Base-by-base conservation (phyloP, 2,113 vertebrate species). In the Charadrius vociferus region DNA sequence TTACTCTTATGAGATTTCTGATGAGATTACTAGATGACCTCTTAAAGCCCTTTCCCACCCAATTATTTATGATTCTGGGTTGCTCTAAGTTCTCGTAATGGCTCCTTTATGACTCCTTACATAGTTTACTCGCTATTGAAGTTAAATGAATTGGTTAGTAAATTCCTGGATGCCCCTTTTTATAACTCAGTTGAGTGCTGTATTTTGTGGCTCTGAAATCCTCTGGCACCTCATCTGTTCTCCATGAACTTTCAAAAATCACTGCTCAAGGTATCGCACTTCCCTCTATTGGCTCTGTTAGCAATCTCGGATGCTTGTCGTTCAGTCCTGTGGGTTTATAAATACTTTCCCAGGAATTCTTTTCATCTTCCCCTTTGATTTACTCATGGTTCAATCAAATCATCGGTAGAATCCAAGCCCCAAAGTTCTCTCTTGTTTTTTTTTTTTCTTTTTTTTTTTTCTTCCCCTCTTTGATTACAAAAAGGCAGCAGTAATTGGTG, bases 301-400 rank as follows among this genome's bases (percentile, higher is more conserved):
- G 81, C 91, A 95, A 82, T 93, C 93, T 94, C 4, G 0, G 12
- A 66, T 85, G 86, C 59, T 91, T 95, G 84, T 93, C 21, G 4
- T 94, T 85, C 58, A 77, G 86, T 97, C 81, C 81, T 94, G 61
- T 5, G 78, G 81, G 86, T 93, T 97, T 96, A 96, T 95, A 93
- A 95, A 95, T 95, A 82, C 88, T 91, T 97, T 85, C 58, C 39
- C 73, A 97, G 94, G 95, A 97, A 96, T 97, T 96, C 93, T 97
- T 97, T 97, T 97, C 86, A 96, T 97, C 89, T 97, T 95, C 55
- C 39, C 50, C 77, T 97, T 97, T 95, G 72, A 94, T 94, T 94
- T 94, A 89, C 77, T 91, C 15, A 7, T 65, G 66, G 58, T 58
- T 95, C 84, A 85, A 37, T 77, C 21, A 41, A 89, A 82, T 90